Evolutionary conservation across 2,888 invertebrate genomes (phyloP).

Genomic region (Phyto melanocephala): DNA sequence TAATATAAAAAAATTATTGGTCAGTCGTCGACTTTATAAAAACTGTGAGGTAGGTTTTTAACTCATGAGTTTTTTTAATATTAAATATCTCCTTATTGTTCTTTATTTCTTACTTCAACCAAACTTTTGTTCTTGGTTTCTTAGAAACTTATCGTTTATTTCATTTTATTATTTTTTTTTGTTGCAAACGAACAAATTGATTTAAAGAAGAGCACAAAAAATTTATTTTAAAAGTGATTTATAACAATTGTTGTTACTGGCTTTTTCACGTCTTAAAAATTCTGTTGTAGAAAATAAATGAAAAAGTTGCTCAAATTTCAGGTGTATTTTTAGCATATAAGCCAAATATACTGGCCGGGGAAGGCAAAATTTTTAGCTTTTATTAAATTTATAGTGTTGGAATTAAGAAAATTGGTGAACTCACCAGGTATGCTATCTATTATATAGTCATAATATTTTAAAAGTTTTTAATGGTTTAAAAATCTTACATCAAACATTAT

Average conservation of each 20-base stretch:
- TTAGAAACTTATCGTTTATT: neutral
- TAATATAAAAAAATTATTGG: too few relatives aligned
- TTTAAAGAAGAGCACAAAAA: conserved; percentile 25
- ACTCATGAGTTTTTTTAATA: too few relatives aligned
- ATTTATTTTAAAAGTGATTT: conserved; percentile 57
- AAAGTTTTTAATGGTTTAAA: too few relatives aligned
- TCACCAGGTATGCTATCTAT: too few relatives aligned
- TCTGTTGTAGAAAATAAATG: neutral
- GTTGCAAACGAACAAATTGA: conserved; percentile 46
- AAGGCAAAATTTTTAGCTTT: neutral
- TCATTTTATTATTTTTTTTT: neutral
- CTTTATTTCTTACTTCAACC: neutral
- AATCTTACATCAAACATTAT: too few relatives aligned
- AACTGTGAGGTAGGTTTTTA: too few relatives aligned
- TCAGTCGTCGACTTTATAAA: too few relatives aligned
- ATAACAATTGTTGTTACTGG: conserved; percentile 42
- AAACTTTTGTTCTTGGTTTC: neutral
- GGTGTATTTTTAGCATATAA: neutral
- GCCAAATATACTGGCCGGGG: neutral
- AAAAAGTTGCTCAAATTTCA: neutral
- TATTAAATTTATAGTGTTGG: too few relatives aligned
- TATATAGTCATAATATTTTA: too few relatives aligned
- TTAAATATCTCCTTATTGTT: neutral
- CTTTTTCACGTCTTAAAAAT: conserved; percentile 20
- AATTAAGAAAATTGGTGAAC: too few relatives aligned